Evolutionary conservation across 2,888 invertebrate species (phyloP).

Genomic region (Axea sp.): DNA sequence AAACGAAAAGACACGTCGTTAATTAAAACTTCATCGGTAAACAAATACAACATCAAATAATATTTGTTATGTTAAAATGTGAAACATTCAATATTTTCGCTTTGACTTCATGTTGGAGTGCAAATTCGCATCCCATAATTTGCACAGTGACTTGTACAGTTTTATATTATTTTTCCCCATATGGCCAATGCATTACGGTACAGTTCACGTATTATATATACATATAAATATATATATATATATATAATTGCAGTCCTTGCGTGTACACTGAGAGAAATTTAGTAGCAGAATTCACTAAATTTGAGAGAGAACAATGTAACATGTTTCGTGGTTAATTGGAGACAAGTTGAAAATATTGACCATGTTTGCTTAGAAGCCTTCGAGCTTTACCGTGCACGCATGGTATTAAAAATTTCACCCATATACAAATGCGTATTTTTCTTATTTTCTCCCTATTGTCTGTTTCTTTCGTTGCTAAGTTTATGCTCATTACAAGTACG

Average conservation of each 20-base stretch:
- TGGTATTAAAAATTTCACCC: too few species aligned
- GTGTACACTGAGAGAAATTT: conserved; percentile 44
- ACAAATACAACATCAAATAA: too few species aligned
- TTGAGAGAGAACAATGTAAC: conserved; percentile 45
- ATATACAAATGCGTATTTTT: too few species aligned
- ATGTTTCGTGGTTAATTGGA: conserved; percentile 50
- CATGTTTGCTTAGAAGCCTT: conserved; percentile 34
- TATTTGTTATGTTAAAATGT: too few species aligned
- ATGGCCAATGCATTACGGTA: conserved; percentile 1
- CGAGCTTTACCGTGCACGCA: conserved; percentile 8
- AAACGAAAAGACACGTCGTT: not conserved
- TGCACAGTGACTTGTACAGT: too few species aligned
- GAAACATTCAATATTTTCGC: too few species aligned
- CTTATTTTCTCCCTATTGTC: too few species aligned
- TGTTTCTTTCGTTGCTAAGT: too few species aligned
- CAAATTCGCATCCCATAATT: too few species aligned
- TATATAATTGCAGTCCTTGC: conserved; percentile 14
- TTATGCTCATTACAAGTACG: too few species aligned
- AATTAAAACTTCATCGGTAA: conserved; percentile 1
- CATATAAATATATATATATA: not conserved
- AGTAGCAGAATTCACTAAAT: conserved; percentile 41
- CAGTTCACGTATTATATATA: conserved; percentile 21
- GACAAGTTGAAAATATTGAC: conserved; percentile 51
- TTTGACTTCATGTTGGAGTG: too few species aligned
- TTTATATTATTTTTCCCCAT: too few species aligned